These are phyloP conservation scores for Poeciliopsis retropinna DNA, from an alignment of 2,113 vertebrate genomes.

Conservation along the genomic window DNA sequence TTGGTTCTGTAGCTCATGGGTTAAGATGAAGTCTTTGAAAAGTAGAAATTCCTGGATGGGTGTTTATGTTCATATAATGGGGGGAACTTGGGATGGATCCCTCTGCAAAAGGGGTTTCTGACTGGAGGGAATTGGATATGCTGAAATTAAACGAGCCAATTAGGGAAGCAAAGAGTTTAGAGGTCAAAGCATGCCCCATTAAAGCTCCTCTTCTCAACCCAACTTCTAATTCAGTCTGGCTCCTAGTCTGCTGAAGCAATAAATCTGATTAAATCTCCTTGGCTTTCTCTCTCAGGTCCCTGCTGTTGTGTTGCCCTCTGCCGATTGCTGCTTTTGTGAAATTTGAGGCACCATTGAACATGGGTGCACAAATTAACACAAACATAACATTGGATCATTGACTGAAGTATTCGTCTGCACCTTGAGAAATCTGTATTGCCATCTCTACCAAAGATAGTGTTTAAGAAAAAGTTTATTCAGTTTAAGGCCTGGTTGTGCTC, in stretches of 20 bases:
- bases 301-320: slow-evolving; percentile 45
- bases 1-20: slow-evolving; percentile 17
- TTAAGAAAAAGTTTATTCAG: too few relatives aligned
- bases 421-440: background rate
- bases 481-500: too few relatives aligned
- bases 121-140: slow-evolving; percentile 62
- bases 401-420: background rate
- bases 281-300: slow-evolving; percentile 16
- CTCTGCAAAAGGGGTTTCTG: slow-evolving; percentile 44
- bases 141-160: slow-evolving; percentile 75
- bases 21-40: slow-evolving; percentile 28
- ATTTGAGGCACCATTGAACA: slow-evolving; percentile 56
- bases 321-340: slow-evolving; percentile 57
- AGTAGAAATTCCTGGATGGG: slow-evolving; percentile 25
- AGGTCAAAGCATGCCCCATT: slow-evolving; percentile 68
- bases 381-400: background rate
- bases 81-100: slow-evolving; percentile 37
- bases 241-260: slow-evolving; percentile 59
- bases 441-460: background rate
- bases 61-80: slow-evolving; percentile 19
- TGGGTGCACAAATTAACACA: slow-evolving; percentile 2
- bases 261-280: slow-evolving; percentile 66
- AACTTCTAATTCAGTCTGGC: slow-evolving; percentile 54
- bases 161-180: slow-evolving; percentile 68
- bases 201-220: slow-evolving; percentile 55